Percentiles rank a stretch among this genome's conserved stretches.
phyloP scores from a whole-genome alignment of 2,797 vertebrate genomes.

The Chelon labrosus region DNA sequence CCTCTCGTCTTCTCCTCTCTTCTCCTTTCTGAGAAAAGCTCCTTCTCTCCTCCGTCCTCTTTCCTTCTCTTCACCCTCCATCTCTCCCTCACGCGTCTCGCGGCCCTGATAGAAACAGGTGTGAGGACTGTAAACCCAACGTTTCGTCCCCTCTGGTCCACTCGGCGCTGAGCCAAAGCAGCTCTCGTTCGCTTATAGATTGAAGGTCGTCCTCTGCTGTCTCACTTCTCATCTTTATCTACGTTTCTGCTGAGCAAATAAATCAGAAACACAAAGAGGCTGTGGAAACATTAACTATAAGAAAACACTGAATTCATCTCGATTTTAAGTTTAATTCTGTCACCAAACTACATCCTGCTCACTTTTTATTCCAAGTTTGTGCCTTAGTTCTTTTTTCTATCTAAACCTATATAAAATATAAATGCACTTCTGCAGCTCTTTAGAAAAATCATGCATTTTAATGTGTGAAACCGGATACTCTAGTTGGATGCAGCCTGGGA shows the following conservation, averaged over 20 bases:
- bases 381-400: not conserved
- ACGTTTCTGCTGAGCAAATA: not conserved
- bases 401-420: not conserved
- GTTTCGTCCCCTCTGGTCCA: slow-evolving; percentile 32
- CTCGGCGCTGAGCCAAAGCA: slow-evolving; percentile 33
- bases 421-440: not conserved
- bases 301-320: no score
- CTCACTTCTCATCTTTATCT: not conserved
- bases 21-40: slow-evolving; percentile 32
- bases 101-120: slow-evolving; percentile 35
- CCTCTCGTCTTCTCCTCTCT: slow-evolving; percentile 9
- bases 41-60: not conserved
- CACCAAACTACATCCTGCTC: not conserved
- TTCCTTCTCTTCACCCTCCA: not conserved
- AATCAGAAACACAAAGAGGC: not conserved
- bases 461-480: slow-evolving; percentile 13
- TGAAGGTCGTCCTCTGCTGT: slow-evolving; percentile 26
- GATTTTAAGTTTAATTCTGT: no score
- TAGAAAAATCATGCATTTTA: not conserved
- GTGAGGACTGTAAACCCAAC: slow-evolving; percentile 20
- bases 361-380: not conserved
- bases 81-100: slow-evolving; percentile 1
- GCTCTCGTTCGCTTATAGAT: slow-evolving; percentile 1
- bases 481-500: not conserved
- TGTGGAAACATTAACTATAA: not conserved